Base-by-base conservation (phyloP, 2,797 vertebrate species). In the Falco concolor region DNA sequence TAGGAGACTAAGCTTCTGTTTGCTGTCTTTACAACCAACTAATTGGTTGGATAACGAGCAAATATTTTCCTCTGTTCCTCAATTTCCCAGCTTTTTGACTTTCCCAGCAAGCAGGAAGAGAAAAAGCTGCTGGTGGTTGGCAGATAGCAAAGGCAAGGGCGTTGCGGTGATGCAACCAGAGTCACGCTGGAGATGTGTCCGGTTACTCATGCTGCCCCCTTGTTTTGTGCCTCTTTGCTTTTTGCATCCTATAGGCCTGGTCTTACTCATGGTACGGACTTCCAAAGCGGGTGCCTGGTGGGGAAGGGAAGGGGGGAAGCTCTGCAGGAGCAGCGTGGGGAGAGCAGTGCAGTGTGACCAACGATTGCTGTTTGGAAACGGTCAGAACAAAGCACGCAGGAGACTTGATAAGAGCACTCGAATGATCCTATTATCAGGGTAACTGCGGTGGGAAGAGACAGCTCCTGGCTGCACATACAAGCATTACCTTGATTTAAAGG, bases 21-120 rank as follows among this genome's bases (percentile, higher is more conserved):
- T 82, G 86, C 95, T 92, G 88, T 93, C 93, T 94, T 84, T 93
- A 82, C 94, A 77, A 87, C 74, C 90, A 87, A 59, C 92, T 89
- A 92, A 94, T 93, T 95, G 95, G 75, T 96, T 77, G 89, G 92
- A 69, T 94, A 95, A 91, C 57, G 63, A 93, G 94, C 88, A 90
- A 95, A 94, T 95, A 84, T 94, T 95, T 88, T 90, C 87, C 89
- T 95, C 73, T 88, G 72, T 95, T 92, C 95, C 94, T 88, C 95
- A 53, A 88, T 95, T 90, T 93, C 86, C 86, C 40, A 49, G 89
- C 63, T 61, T 94, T 90, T 90, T 70, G 75, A 89, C 86, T 95
- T 24, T 40, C 40, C 13, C 40, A 40, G 63, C 49, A 75, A 59
- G 93, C 28, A 79, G 84, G 94, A 86, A 82, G 65, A 54, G 80